Evolutionary conservation across 2,797 vertebrate species (phyloP).

Genomic region (Pseudochromis fuscus): DNA sequence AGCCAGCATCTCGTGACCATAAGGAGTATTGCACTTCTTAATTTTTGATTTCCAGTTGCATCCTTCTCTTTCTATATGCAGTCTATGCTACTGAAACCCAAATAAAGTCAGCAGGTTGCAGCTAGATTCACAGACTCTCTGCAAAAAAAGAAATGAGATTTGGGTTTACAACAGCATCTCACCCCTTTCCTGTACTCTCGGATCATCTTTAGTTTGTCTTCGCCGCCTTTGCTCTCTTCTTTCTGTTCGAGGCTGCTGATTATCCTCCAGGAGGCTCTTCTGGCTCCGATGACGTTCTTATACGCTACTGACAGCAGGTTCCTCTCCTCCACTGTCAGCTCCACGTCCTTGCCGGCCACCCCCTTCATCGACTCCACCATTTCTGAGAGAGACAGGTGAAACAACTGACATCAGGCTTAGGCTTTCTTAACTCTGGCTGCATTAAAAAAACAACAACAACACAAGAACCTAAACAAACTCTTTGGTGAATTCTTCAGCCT

Average conservation of each 20-base stretch:
- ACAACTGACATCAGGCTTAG: background rate
- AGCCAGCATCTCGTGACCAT: no score
- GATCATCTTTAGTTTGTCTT: conserved; percentile 97
- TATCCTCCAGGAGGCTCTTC: conserved; percentile 98
- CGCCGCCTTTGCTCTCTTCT: conserved; percentile 95
- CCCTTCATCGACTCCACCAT: conserved; percentile 99
- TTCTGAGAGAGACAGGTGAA: conserved; percentile 81
- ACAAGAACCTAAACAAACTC: no score
- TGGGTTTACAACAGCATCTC: conserved; percentile 56
- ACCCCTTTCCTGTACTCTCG: conserved; percentile 97
- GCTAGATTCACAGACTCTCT: background rate
- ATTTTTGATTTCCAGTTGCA: no score
- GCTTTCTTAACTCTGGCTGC: no score
- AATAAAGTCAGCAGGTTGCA: background rate
- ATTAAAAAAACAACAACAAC: no score
- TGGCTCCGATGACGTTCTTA: conserved; percentile 97
- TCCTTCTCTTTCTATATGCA: no score
- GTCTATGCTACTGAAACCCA: no score
- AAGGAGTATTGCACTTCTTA: no score
- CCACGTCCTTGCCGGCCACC: conserved; percentile 93
- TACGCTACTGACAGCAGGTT: conserved; percentile 97
- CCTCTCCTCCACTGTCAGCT: conserved; percentile 96
- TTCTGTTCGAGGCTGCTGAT: conserved; percentile 99
- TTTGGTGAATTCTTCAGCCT: no score
- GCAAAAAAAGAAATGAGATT: background rate